Base-by-base conservation (phyloP, 2,113 vertebrate species). In the Orycteropus afer region DNA sequence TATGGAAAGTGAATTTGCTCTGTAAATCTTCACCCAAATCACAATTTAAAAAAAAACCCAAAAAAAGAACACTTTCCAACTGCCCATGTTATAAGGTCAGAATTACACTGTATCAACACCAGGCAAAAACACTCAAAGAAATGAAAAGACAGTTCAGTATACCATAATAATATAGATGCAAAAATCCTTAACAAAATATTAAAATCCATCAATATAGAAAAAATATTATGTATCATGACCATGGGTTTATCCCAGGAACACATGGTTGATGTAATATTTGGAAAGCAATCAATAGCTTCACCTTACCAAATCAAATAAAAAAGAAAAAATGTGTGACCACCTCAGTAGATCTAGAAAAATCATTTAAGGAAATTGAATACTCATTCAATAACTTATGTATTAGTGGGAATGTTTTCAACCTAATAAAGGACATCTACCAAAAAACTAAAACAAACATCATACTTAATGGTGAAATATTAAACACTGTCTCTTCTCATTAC, bases 201-300 rank as follows among this genome's bases (percentile, higher is more conserved):
- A 77, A 5, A 86, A 76, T n/a, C 10, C 18, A n/a, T 57, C n/a
- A 47, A 63, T 49, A 47, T 47, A 77, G 22, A 32, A 77, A 67
- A 61, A 82, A 1, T 23, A 74, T 34, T 55, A 34, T 65, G 63
- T 55, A 65, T 81, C 23, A 86, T 40, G 18, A 37, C 53, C 37
- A 61, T 61, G 40, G 49, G 22, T 23, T 71, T 81, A 86, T 53
- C 10, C 42, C 34, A 81, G 27, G 81, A 80, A 69, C 4, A 15
- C 45, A 90, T 81, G n/a, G 42, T 92, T 92, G 73, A 81, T 69
- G 76, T 45, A 92, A 59, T 25, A 92, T 81, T 92, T 13, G 78
- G 76, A 96, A 92, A 85, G 67, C 84, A 82, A 53, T 77, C 86
- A 85, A 25, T 89, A 45, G 51, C 23, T 47, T 90, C 80, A 71